Evolutionary conservation across 1,140 invertebrate genomes (phyloP), one percentile per base, ranked within the genome.

Genomic region (Panagrolaimus sp.): DNA sequence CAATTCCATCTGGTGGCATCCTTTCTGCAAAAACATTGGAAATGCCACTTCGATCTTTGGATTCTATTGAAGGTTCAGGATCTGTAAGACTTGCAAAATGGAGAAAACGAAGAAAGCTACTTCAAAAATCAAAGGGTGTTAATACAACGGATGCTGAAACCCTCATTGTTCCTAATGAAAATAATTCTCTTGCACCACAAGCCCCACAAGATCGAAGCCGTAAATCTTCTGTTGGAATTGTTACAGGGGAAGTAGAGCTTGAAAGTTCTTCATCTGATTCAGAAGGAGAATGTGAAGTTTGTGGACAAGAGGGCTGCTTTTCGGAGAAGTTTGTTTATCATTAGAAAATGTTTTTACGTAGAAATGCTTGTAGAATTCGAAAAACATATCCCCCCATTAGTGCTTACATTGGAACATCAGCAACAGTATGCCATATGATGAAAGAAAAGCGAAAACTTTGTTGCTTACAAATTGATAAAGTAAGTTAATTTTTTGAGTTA

Each of bases 371-470:
- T 67, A 96, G 92, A 82, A 93, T 93, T 83, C 90, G 94, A 66
- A 93, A 95, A 86, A 93, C 93, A 61, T 96, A 96, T 84, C 94
- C 94, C 45, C 94, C 93, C 5, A 92, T 96, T 3, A 93, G 92
- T 9, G 93, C 94, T 13, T 98, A 96, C 85, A 95, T 98, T 72
- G 93, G 94, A 68, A 93, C 96, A 1, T 96, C 92, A 83, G 92
- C 92, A 2, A 97, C 93, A 0, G 86, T 96, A 13, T 97, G 94
- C 84, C 96, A 96, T 83, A 87, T 97, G 72, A 88, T 96, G 73
- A 93, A 93, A 84, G 92, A 96, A 82, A 96, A 95, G 85, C 93
- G 96, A 81, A 90, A 91, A 5, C 87, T 96, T 1, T 98, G 95
- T 84, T 98, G 95, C 83, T 87, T 98, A 71, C 91, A 96, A 84